phyloP scores from a whole-genome alignment of 2,113 vertebrate genomes.

The Orcinus orca region DNA sequence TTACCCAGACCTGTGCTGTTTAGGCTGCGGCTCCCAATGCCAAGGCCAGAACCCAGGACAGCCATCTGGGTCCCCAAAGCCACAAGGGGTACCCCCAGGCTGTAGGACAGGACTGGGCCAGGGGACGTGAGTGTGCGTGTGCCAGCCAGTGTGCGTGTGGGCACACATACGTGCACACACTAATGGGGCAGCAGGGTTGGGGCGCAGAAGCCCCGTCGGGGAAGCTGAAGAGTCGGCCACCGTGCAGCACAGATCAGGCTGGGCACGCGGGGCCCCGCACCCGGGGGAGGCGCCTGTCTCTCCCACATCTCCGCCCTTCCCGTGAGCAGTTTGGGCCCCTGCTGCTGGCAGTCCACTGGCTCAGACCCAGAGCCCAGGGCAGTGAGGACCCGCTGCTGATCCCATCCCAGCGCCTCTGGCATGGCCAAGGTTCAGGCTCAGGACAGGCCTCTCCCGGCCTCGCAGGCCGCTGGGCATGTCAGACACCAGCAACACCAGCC shows the following conservation, averaged over 20 bases:
- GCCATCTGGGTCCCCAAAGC: too few relatives aligned
- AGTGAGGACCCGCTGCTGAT: background rate
- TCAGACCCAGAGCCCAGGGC: background rate
- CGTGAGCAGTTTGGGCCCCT: background rate
- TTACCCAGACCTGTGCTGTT: background rate
- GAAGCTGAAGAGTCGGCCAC: background rate
- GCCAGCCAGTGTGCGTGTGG: fast-evolving
- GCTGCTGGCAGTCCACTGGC: fast-evolving
- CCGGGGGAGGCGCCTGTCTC: background rate
- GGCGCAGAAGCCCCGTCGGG: fast-evolving
- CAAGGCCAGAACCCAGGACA: too few relatives aligned
- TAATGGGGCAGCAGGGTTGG: background rate
- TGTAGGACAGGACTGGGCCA: background rate
- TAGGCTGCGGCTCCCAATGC: fast-evolving
- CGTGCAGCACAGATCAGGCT: too few relatives aligned
- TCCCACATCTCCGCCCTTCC: fast-evolving
- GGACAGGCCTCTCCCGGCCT: fast-evolving
- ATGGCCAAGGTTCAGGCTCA: background rate
- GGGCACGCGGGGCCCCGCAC: background rate
- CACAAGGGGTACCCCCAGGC: background rate
- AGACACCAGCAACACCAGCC: too few relatives aligned
- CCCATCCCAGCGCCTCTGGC: background rate
- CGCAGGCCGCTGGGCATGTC: fast-evolving
- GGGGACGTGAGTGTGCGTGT: background rate
- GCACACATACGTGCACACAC: fast-evolving